Percentiles rank a stretch among this genome's conserved stretches.
Conservation (phyloP, 1,140 invertebrate genomes). For the Temnothorax longispinosus region DNA sequence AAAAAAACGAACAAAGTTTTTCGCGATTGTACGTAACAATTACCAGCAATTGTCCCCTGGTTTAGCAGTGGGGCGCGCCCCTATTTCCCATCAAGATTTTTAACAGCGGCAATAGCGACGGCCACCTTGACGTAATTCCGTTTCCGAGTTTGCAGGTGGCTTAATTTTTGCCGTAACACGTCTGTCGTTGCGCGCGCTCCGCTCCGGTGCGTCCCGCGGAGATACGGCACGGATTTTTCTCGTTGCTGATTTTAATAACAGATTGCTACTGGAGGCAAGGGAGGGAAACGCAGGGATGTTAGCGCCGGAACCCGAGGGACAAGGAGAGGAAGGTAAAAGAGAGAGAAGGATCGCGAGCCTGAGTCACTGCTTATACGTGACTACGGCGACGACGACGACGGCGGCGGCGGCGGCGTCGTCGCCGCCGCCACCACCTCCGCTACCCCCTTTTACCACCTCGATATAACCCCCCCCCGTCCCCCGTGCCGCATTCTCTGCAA, state of each 20-base stretch:
- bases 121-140: conserved; percentile 75
- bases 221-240: conserved; percentile 86
- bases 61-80: neutral
- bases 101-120: neutral
- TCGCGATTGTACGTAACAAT: conserved; percentile 14
- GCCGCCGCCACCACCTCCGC: neutral
- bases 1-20: neutral
- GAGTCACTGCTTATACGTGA: conserved; percentile 85
- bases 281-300: conserved; percentile 49
- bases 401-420: conserved; percentile 31
- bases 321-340: conserved; percentile 5
- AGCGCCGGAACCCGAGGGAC: conserved; percentile 46
- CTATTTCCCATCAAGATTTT: conserved; percentile 20
- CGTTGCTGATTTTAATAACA: conserved; percentile 86
- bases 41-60: neutral
- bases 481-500: conserved; percentile 53
- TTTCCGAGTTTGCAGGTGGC: conserved; percentile 79
- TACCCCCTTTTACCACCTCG: conserved; percentile 16
- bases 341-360: conserved; percentile 62
- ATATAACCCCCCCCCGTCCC: conserved; percentile 44
- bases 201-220: conserved; percentile 67
- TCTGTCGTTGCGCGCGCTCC: conserved; percentile 74
- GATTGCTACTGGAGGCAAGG: conserved; percentile 78
- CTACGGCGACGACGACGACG: conserved; percentile 74
- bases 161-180: conserved; percentile 85